phyloP scores from a whole-genome alignment of 2,888 invertebrate species.

The Cataglyphis altisquamis region DNA sequence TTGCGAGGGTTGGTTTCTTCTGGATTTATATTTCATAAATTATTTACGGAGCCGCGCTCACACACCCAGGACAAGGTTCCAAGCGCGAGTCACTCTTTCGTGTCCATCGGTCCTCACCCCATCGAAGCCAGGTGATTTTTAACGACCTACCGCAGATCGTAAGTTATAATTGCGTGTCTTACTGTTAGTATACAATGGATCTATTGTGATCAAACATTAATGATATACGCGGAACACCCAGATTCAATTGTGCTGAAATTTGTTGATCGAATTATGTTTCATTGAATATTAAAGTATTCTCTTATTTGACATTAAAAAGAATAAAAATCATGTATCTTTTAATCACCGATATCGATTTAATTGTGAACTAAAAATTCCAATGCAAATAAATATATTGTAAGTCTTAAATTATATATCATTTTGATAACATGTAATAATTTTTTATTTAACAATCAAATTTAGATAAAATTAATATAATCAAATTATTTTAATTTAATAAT shows the following conservation, averaged over 20 bases:
- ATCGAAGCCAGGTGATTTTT: slow-evolving; percentile 6
- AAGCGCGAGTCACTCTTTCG: slow-evolving; percentile 60
- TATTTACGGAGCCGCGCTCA: slow-evolving; percentile 64
- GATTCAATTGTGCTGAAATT: slow-evolving; percentile 25
- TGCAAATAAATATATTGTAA: not conserved
- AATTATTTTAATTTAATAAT: slow-evolving; percentile 3
- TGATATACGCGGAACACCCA: slow-evolving; percentile 36
- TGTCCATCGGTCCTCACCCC: not conserved
- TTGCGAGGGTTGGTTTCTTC: slow-evolving; percentile 79
- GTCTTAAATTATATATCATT: not conserved
- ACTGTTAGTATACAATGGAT: slow-evolving; percentile 39
- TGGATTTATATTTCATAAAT: slow-evolving; percentile 84
- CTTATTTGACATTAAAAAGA: not conserved
- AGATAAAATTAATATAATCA: not conserved
- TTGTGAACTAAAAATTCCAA: not conserved
- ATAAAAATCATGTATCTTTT: not conserved
- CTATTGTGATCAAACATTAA: slow-evolving; percentile 31
- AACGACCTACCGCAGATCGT: slow-evolving; percentile 18
- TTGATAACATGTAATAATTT: not conserved
- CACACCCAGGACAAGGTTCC: slow-evolving; percentile 61
- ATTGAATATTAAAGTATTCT: not conserved
- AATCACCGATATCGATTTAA: not conserved
- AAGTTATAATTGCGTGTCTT: slow-evolving; percentile 46
- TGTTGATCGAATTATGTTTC: slow-evolving; percentile 6
- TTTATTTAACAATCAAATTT: not conserved